A percentile compares a stretch with the other conserved stretches of the same genome.
Evolutionary conservation across 37 sponge, comb jelly and placozoan species (phyloP).

Genomic region (Chondrosia reniformis): DNA sequence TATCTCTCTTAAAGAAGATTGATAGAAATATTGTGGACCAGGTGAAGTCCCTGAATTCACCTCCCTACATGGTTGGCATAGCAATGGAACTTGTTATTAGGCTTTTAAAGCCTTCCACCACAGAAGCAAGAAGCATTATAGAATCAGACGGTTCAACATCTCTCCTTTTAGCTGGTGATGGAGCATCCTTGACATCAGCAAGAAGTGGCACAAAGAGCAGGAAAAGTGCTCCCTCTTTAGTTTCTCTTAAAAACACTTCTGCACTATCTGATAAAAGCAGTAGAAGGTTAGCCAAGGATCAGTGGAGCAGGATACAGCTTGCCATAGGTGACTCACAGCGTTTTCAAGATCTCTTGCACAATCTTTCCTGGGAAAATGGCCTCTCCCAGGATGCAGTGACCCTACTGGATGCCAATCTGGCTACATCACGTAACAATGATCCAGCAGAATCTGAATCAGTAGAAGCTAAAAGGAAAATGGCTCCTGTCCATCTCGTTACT

Average conservation of each 20-base stretch:
- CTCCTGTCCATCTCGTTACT: neutral
- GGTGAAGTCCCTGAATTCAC: constrained; percentile 65
- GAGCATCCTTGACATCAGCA: neutral
- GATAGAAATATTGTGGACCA: constrained; percentile 81
- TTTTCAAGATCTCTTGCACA: constrained; percentile 67
- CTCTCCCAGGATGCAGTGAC: constrained; percentile 49
- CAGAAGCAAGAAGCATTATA: neutral
- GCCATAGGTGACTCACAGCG: constrained; percentile 82
- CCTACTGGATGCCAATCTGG: constrained; percentile 49
- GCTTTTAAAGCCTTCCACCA: constrained; percentile 35
- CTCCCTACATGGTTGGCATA: constrained; percentile 62
- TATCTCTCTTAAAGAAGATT: constrained; percentile 48
- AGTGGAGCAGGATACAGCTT: constrained; percentile 60
- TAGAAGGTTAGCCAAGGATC: constrained; percentile 41
- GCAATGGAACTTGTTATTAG: constrained; percentile 75
- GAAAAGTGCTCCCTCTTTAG: neutral
- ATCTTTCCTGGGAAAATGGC: constrained; percentile 73
- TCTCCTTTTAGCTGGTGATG: neutral
- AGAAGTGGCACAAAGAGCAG: constrained; percentile 13
- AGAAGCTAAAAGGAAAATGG: neutral
- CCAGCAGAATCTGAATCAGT: neutral
- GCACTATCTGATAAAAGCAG: neutral
- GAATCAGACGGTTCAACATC: neutral
- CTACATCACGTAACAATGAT: constrained; percentile 6
- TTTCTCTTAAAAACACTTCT: neutral